These are phyloP conservation scores for Diadumene lineata DNA, from an alignment of 92 coral and sea anemone genomes.

Conservation along the genomic window DNA sequence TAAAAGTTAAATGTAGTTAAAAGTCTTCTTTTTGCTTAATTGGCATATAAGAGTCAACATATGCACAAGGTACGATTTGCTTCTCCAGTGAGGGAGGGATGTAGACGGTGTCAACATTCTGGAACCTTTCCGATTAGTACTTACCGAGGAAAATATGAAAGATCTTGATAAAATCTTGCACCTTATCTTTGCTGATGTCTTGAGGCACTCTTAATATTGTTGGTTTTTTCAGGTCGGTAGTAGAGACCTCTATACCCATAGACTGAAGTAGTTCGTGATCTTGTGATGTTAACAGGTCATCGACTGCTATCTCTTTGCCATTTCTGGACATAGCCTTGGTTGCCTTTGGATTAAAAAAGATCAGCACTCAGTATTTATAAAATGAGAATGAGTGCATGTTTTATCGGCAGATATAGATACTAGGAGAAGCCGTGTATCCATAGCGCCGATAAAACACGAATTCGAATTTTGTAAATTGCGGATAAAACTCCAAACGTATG, in stretches of 20 bases:
- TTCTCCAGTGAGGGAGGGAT: no score
- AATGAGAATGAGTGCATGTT: background rate
- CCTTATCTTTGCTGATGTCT: slow-evolving; percentile 1
- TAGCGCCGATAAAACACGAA: no score
- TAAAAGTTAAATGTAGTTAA: no score
- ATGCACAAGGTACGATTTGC: no score
- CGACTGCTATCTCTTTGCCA: slow-evolving; percentile 4
- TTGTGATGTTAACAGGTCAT: slow-evolving; percentile 3
- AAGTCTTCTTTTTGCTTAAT: no score
- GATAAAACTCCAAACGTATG: background rate
- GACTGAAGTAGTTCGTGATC: slow-evolving; percentile 8
- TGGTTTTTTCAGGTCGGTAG: background rate
- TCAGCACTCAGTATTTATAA: no score
- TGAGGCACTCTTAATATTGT: background rate
- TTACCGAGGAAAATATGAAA: slow-evolving; percentile 23
- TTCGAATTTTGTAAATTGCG: background rate
- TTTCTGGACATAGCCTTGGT: background rate
- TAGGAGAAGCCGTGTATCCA: background rate
- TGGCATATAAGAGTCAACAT: background rate
- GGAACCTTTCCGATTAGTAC: background rate
- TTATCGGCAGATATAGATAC: background rate
- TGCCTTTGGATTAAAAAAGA: background rate
- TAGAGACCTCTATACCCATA: background rate
- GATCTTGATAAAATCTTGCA: slow-evolving; percentile 18
- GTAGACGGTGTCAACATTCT: no score